Evolutionary conservation across 2,797 vertebrate genomes (phyloP), one percentile per base, ranked within the genome.

Genomic region (Gouania willdenowi): DNA sequence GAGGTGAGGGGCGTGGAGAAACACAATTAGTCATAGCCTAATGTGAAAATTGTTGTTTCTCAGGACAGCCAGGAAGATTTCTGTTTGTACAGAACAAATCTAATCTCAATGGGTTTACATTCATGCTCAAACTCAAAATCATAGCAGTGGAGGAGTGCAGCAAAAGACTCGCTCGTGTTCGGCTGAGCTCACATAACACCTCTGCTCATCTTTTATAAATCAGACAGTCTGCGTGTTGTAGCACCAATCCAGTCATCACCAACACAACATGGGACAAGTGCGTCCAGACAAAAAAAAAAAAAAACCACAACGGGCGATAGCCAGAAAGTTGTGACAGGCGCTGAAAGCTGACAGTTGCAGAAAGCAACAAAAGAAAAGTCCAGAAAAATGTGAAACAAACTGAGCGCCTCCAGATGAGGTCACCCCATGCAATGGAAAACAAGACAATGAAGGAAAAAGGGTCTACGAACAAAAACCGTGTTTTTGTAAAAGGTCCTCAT

Each of bases 401-500:
- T 10, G 9, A 51, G 38, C 2, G n/a, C 21, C 5, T 11, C 5
- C 24, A 49, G 26, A 57, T 22, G 41, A 41, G 14, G 32, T n/a
- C 22, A 40, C 14, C 4, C n/a, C 51, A 36, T 19, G 11, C 15
- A 18, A 35, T 38, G 13, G 25, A 16, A 15, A 2, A 56, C 30
- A 46, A 52, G 45, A 37, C 58, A 27, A 50, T 34, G 39, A 41
- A 27, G 33, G 41, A 50, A 44, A 34, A 19, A 42, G 40, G 46
- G 53, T 45, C 41, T 40, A 40, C 41, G 41, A 40, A 49, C 59
- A 17, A 51, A 59, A 16, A 75, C 51, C 37, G 66, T n/a, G n/a
- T 68, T 71, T 68, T 59, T 59, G 53, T 79, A 63, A 86, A 78
- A 76, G 75, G 58, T 81, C 71, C n/a, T 86, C 84, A 89, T 89